A percentile compares a stretch with the other conserved stretches of the same genome.
These are phyloP conservation scores for Lepisosteus oculatus DNA, from an alignment of 2,113 vertebrate genomes.

Conservation along the genomic window DNA sequence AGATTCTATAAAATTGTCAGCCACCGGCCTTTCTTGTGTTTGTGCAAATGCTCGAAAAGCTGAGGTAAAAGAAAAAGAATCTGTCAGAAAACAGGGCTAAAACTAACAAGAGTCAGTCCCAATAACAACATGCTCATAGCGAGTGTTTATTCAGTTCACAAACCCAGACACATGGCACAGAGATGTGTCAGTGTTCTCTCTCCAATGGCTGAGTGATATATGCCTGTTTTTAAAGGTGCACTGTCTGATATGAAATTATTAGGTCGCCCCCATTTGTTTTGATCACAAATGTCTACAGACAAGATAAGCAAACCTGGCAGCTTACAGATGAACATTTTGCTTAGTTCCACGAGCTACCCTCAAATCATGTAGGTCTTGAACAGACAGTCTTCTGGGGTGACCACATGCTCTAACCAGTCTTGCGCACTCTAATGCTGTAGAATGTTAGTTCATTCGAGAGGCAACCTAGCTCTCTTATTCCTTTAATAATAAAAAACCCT, in stretches of 20 bases:
- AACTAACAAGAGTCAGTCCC: conserved; percentile 21
- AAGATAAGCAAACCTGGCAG: conserved; percentile 39
- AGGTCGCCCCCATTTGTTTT: conserved; percentile 42
- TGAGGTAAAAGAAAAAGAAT: conserved; percentile 9
- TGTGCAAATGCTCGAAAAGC: conserved; percentile 10
- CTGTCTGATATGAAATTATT: conserved; percentile 39
- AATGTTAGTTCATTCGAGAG: conserved; percentile 16
- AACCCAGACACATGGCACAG: conserved; percentile 23
- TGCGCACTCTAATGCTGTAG: conserved; percentile 18
- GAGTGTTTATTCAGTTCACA: conserved; percentile 38
- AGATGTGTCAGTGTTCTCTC: conserved; percentile 14
- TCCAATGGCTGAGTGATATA: conserved; percentile 44
- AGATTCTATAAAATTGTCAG: background rate
- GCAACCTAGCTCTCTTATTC: background rate
- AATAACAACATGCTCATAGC: conserved; percentile 28
- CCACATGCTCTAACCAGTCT: conserved; percentile 11
- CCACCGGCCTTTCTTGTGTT: conserved; percentile 4
- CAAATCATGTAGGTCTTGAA: too few species aligned
- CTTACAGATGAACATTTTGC: conserved; percentile 24
- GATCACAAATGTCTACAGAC: conserved; percentile 46
- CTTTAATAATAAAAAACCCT: too few species aligned
- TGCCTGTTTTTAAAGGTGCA: conserved; percentile 49
- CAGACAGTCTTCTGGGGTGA: too few species aligned
- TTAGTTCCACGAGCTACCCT: conserved; percentile 14
- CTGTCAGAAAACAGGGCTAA: conserved; percentile 20